Evolutionary conservation across 2,797 vertebrate species (phyloP).

Genomic region (Pangasius djambal): DNA sequence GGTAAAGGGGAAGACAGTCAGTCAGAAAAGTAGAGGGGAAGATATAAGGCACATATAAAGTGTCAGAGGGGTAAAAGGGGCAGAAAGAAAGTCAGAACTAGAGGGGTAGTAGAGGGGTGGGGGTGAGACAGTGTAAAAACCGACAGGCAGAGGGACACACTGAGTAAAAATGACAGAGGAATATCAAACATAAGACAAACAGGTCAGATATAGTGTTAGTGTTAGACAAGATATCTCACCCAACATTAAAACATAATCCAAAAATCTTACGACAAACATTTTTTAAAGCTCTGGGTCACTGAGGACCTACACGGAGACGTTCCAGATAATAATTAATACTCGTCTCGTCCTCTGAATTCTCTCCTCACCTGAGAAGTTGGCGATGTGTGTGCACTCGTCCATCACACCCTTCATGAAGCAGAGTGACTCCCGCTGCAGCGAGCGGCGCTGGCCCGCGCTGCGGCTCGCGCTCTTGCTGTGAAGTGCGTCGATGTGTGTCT

Average conservation of each 20-base stretch:
- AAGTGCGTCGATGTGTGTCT: slow-evolving; percentile 46
- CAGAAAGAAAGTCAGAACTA: too few species aligned
- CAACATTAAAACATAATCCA: not conserved
- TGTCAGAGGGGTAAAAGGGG: not conserved
- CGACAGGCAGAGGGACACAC: not conserved
- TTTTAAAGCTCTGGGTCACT: not conserved
- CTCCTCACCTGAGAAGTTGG: slow-evolving; percentile 90
- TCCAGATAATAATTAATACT: not conserved
- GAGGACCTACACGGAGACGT: not conserved
- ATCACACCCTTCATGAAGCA: slow-evolving; percentile 99
- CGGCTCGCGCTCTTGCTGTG: slow-evolving; percentile 32
- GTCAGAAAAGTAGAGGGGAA: too few species aligned
- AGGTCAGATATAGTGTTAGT: not conserved
- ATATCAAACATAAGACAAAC: not conserved
- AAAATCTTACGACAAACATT: not conserved
- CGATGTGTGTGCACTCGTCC: slow-evolving; percentile 98
- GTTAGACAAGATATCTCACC: not conserved
- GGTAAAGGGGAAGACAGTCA: not conserved
- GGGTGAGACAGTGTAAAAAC: not conserved
- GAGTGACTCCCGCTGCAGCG: slow-evolving; percentile 87
- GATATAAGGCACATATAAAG: not conserved
- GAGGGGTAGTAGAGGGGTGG: not conserved
- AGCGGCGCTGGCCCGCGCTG: slow-evolving; percentile 56
- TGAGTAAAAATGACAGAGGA: not conserved
- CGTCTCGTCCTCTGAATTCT: not conserved